Conservation (phyloP, 2,888 invertebrate species). For the Lumbricus terrestris region DNA sequence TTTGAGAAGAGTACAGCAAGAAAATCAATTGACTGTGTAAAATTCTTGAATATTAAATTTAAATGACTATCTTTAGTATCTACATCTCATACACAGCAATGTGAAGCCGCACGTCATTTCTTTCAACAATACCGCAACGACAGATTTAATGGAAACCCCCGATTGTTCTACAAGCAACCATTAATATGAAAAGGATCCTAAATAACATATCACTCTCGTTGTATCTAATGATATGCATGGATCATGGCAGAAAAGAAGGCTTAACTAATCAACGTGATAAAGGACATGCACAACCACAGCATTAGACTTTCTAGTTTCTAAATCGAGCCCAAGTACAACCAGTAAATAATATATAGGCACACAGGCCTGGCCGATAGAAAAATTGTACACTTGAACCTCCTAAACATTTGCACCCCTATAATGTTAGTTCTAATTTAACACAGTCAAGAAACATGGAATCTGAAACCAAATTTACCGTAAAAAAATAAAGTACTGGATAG, state of each 20-base stretch:
- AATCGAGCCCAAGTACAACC: neutral
- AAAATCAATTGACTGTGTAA: neutral
- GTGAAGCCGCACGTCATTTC: neutral
- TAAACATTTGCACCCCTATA: neutral
- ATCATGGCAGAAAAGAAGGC: neutral
- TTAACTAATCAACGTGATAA: neutral
- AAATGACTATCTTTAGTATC: neutral
- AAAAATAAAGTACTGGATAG: no score
- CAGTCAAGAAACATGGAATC: neutral
- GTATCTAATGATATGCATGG: neutral
- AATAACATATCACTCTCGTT: no score
- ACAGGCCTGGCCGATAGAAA: neutral
- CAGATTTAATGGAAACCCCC: no score
- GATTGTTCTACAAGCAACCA: no score
- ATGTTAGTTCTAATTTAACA: neutral
- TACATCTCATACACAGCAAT: neutral
- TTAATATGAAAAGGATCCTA: no score
- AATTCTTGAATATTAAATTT: neutral
- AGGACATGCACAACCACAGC: neutral
- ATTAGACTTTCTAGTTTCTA: neutral
- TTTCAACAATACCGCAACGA: no score
- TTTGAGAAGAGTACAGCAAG: neutral
- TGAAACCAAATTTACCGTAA: neutral
- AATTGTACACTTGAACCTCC: neutral
- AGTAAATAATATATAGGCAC: neutral